Evolutionary conservation across 2,113 vertebrate species (phyloP).

Genomic region (Centropus bengalensis): DNA sequence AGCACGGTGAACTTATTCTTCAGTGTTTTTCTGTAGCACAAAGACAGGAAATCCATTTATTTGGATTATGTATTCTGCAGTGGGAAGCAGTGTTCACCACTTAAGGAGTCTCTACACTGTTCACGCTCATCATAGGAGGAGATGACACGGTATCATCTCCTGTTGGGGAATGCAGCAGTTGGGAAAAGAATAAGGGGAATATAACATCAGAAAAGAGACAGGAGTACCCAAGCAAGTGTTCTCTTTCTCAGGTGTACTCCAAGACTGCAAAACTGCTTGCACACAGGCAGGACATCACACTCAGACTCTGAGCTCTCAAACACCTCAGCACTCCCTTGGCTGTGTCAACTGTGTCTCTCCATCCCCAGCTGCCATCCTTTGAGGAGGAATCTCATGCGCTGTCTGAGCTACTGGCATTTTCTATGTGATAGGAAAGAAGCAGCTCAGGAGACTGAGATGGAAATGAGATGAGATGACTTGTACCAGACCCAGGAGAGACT

Average conservation of each 20-base stretch:
- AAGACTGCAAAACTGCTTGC: not conserved
- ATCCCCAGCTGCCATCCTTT: rapidly evolving
- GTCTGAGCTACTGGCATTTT: not conserved
- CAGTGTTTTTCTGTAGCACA: not conserved
- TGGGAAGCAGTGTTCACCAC: not conserved
- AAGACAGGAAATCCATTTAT: not conserved
- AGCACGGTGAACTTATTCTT: not conserved
- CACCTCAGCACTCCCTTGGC: not conserved
- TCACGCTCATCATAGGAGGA: not conserved
- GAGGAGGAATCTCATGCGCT: not conserved
- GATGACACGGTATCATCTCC: rapidly evolving
- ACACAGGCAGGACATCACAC: not conserved
- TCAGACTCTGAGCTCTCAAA: not conserved
- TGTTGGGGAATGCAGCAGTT: not conserved
- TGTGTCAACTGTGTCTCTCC: not conserved
- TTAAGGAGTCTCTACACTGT: not conserved
- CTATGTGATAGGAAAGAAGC: rapidly evolving
- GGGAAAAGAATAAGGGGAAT: not conserved
- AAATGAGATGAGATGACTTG: not conserved
- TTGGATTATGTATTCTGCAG: not conserved
- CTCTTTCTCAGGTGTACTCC: not conserved
- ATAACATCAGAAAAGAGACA: not conserved
- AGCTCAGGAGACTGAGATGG: not conserved
- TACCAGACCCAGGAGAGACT: not conserved
- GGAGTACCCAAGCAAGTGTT: rapidly evolving